Conservation (phyloP, 2,797 vertebrate species). For the Gouania willdenowi region DNA sequence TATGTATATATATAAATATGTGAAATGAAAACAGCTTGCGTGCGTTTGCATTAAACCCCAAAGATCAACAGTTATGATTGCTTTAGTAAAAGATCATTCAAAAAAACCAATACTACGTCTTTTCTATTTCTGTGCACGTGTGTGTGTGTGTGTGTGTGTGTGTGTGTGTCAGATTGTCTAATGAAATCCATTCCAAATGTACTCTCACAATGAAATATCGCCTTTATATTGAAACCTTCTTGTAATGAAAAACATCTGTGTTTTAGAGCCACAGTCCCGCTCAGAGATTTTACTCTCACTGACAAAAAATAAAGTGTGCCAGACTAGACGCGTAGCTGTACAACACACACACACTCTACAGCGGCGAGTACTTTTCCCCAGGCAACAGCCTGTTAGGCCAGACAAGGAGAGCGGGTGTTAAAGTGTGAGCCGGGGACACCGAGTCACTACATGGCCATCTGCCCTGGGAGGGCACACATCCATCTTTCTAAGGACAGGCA, state of each 20-base stretch:
- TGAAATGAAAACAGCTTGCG: no score
- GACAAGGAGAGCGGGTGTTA: constrained; percentile 65
- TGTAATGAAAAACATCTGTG: constrained; percentile 30
- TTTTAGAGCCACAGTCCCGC: constrained; percentile 31
- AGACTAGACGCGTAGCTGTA: constrained; percentile 48
- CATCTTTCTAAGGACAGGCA: constrained; percentile 67
- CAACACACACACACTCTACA: constrained; percentile 49
- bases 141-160: no score
- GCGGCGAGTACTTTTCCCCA: constrained; percentile 44
- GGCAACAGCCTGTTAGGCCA: constrained; percentile 65
- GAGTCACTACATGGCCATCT: constrained; percentile 72
- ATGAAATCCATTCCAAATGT: no score
- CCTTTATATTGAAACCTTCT: background rate
- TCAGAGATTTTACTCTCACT: constrained; percentile 19
- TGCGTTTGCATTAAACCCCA: no score
- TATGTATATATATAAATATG: no score
- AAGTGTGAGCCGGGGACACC: constrained; percentile 65
- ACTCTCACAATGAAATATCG: no score
- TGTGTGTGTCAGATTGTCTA: no score
- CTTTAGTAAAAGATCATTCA: no score
- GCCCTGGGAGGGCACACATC: constrained; percentile 71
- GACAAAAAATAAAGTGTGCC: constrained; percentile 45
- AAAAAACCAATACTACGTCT: no score
- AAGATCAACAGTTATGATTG: no score
- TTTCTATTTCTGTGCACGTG: no score